Evolutionary conservation across 2,113 vertebrate species (phyloP).

Genomic region (Orthonyx spaldingii): DNA sequence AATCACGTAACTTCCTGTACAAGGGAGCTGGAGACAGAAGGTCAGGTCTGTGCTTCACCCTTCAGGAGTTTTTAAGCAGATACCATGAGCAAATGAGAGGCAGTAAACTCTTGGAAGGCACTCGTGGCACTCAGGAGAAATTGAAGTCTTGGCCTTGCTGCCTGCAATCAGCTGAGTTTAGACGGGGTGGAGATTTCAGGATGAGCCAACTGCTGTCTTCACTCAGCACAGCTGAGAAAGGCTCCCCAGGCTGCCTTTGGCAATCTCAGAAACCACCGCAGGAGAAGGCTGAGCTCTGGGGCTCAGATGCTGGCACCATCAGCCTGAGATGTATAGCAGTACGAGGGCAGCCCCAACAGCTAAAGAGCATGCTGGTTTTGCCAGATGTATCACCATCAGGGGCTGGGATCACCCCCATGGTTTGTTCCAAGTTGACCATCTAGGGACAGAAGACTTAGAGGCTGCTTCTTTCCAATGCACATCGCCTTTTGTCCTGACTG

Average conservation of each 20-base stretch:
- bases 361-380: not conserved
- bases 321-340: not conserved
- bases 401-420: not conserved
- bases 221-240: not conserved
- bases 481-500: not conserved
- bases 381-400: not conserved
- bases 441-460: not conserved
- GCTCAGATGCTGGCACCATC: accelerated
- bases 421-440: not conserved
- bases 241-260: not conserved
- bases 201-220: not conserved
- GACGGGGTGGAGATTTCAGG: not conserved
- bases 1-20: not conserved
- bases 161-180: not conserved
- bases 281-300: not conserved
- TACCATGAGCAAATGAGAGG: not conserved
- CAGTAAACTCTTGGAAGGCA: not conserved
- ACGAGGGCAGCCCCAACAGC: not conserved
- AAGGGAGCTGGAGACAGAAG: not conserved
- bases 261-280: not conserved
- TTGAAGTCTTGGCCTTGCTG: not conserved
- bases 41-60: not conserved
- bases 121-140: not conserved
- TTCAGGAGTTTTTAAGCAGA: not conserved
- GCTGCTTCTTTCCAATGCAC: not conserved